Base-by-base conservation (phyloP, 1,140 invertebrate genomes). In the Drosophila kikkawai region DNA sequence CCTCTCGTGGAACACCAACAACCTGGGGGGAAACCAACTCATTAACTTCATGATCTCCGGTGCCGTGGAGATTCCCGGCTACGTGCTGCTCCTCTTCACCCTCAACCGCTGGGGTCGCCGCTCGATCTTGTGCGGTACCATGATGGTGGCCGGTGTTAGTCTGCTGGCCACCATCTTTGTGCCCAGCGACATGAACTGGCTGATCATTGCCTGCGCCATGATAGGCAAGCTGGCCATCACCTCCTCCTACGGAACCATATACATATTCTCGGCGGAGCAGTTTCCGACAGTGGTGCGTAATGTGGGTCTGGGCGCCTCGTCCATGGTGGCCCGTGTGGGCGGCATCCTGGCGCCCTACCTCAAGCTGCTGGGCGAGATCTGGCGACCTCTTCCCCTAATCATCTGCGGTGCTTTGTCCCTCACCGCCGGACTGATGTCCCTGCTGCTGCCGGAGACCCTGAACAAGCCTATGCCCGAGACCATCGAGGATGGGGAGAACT, bases 201-300 rank as follows among this genome's bases (percentile, higher is more conserved):
- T 96, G 36, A 92, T 95, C 3, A 95, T 96, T 7, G 93, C 94
- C n/a, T 94, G 96, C 44, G 96, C 96, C 2, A 97, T 98, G 96
- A 92, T 96, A 39, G 97, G 96, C 11, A 98, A 98, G 93, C 93
- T 98, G 81, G 95, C 96, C 13, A 97, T 97, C 48, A 97, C 97
- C 1, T 94, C 96, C 0, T 96, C 96, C 4, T 98, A 97, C 83
- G 96, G 95, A 15, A 95, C 96, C 1, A 95, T 97, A 36, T 98
- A 97, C 84, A 94, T 97, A 50, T 97, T 96, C 82, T 96, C 97
- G 7, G 95, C 96, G 2, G 97, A 98, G 93, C 95, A 97, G 82
- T 97, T 97, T 87, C 97, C 97, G 1, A 98, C 97, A 0, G 95
- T 96, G 4, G 95, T 98, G 48, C 93, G 97, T 58, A 97, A 97